Evolutionary conservation across 2,797 vertebrate species (phyloP), one percentile per base, ranked within the genome.

Genomic region (Zalophus californianus): DNA sequence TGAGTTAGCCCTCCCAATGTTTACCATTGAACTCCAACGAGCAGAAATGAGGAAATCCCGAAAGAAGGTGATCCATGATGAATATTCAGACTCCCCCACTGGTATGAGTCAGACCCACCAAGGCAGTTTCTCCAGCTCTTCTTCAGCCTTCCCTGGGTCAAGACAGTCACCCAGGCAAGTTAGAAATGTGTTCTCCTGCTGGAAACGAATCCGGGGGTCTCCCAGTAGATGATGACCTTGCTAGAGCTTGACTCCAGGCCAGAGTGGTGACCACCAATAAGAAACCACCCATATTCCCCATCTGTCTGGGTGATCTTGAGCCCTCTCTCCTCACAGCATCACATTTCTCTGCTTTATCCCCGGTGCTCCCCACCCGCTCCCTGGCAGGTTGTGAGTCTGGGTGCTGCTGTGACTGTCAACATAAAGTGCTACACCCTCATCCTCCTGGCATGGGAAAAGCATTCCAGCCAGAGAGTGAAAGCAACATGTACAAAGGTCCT

Each of bases 401-500:
- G 52, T 23, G 54, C 35, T 52, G 29, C 80, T 52, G 32, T 68
- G 58, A 58, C 23, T 48, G 27, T 60, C 13, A 1, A 72, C 12
- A 41, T 12, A 70, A 27, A 70, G 13, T 27, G 32, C 50, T 27
- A 21, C 25, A 29, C 52, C 35, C 54, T 86, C 15, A 64, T 91
- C 35, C 18, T 96, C 41, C 70, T 35, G n/a, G 62, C 20, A 16
- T n/a, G 38, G n/a, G 12, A n/a, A 60, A 23, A 75, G 32, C 66
- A 8, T 7, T 58, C 48, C 14, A 58, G 32, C 84, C 66, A 73
- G 90, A 41, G 29, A 79, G 20, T 0, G 25, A 66, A 12, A 60
- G 32, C 32, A 68, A 50, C 58, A 50, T n/a, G 21, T 89, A 60
- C 85, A 78, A 54, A 96, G 90, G 85, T 41, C 78, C 70, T 60